Base-by-base conservation (phyloP, 2,113 vertebrate species). In the Natator depressus region DNA sequence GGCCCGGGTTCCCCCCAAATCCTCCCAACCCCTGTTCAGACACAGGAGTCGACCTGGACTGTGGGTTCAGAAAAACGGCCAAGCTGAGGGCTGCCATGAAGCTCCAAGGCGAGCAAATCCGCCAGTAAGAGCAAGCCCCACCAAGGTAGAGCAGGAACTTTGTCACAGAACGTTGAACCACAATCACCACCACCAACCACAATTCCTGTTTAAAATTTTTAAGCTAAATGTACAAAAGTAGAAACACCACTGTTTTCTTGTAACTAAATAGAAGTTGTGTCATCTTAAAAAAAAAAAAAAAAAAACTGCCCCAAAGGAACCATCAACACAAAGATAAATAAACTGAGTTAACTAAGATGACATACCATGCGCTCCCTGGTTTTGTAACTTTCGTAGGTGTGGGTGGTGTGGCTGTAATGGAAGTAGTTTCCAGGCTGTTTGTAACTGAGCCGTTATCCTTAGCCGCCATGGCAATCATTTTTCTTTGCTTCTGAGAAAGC, bases 401-500 rank as follows among this genome's bases (percentile, higher is more conserved):
- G 10, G 91, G 91, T 87, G 97, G 98, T 92, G 97, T 78, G 9
- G 98, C 86, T 97, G 98, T 98, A 94, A 95, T 94, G 14, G 89
- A 20, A 53, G 98, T 38, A 65, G 95, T 97, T 89, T 99, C 99
- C 6, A 46, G 79, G 93, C 75, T 97, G 89, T 72, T 96, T n/a
- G 55, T 84, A 96, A 95, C 93, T 93, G 97, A 91, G 87, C 85
- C 98, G 81, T 97, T 98, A 89, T 99, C 99, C 97, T 99, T 99
- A 91, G 96, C 98, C 93, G 98, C 98, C 98, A 99, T 95, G 80
- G 99, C 99, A 95, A 99, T 98, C 98, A 99, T 98, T 98, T 99
- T 99, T 96, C 99, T 99, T 98, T 99, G 99, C 97, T 99, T 99
- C 98, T 99, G 99, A 97, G 99, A 99, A 96, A 99, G 98, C 92